phyloP scores from a whole-genome alignment of 2,797 vertebrate genomes.

The Pseudotriccus pelzelni region DNA sequence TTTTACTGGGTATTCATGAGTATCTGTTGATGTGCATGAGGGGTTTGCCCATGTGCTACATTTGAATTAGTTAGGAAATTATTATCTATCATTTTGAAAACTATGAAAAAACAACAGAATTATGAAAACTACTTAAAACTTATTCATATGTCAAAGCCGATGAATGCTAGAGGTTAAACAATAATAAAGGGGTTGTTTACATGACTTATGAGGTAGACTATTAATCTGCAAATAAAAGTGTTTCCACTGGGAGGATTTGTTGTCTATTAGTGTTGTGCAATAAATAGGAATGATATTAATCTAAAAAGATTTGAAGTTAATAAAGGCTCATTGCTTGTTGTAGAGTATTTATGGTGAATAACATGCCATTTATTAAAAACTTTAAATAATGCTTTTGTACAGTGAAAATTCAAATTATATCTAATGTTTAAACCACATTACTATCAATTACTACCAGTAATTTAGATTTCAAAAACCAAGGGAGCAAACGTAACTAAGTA shows the following conservation, averaged over 20 bases:
- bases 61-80: not conserved
- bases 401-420: not conserved
- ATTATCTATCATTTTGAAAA: not conserved
- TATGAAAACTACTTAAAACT: not conserved
- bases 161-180: not conserved
- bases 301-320: not conserved
- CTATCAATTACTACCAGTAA: not conserved
- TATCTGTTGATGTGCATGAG: not conserved
- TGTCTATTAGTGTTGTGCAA: not conserved
- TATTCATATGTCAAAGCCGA: not conserved
- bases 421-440: not conserved
- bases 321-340: not conserved
- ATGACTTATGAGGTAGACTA: not conserved
- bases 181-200: not conserved
- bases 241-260: not conserved
- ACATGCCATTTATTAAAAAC: not conserved
- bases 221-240: not conserved
- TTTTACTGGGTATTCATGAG: not conserved
- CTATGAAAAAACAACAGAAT: not conserved
- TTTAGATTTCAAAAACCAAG: not conserved
- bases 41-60: not conserved
- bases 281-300: not conserved
- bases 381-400: not conserved
- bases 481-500: not conserved
- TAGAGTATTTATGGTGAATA: not conserved